phyloP scores from a whole-genome alignment of 2,113 vertebrate species.

The Chaetodon auriga region DNA sequence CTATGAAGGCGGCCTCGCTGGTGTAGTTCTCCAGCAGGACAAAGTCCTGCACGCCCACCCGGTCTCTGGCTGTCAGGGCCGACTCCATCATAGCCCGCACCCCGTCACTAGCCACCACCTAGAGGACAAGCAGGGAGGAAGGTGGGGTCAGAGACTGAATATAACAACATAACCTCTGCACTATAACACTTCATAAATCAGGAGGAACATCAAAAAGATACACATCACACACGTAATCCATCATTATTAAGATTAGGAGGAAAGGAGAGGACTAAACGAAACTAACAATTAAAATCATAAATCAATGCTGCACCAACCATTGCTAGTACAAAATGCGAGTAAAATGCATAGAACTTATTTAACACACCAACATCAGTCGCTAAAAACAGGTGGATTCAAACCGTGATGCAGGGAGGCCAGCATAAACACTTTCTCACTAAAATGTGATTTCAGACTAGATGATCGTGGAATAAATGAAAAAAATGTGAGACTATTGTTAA shows the following conservation, averaged over 20 bases:
- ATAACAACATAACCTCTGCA: background rate
- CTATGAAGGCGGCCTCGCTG: constrained; percentile 96
- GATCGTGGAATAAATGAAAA: too few relatives aligned
- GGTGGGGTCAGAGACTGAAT: constrained; percentile 7
- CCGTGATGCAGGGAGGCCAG: background rate
- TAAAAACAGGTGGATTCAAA: background rate
- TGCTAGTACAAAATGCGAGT: background rate
- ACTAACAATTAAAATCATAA: background rate
- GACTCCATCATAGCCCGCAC: constrained; percentile 96
- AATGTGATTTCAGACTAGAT: too few relatives aligned
- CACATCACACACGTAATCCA: constrained; percentile 7
- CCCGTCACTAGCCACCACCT: constrained; percentile 92
- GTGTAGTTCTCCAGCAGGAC: constrained; percentile 98
- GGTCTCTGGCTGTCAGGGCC: constrained; percentile 96
- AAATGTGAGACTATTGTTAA: too few relatives aligned
- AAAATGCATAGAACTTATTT: background rate
- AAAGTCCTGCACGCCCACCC: constrained; percentile 98
- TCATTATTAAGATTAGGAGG: constrained; percentile 9
- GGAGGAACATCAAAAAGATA: background rate
- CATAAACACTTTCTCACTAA: too few relatives aligned
- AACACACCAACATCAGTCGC: background rate
- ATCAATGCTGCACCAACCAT: background rate
- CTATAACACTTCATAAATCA: constrained; percentile 25
- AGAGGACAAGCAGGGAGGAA: constrained; percentile 20
- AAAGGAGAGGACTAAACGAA: background rate